A percentile compares a stretch with the other conserved stretches of the same genome.
Conservation (phyloP, 2,113 vertebrate genomes). For the Onychorhynchus coronatus region DNA sequence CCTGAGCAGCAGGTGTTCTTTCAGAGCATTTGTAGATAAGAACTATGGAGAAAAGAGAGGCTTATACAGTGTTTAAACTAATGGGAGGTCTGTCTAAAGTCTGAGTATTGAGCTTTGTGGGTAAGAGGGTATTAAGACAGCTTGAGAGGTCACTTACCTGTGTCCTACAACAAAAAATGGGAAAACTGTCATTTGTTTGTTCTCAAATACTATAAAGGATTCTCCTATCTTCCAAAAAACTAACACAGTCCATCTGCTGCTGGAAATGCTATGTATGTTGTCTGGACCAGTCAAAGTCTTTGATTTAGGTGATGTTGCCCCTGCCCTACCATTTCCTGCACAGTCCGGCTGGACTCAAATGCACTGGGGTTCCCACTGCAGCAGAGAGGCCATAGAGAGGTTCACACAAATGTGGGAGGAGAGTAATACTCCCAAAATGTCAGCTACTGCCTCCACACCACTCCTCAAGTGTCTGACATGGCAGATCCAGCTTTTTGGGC, state of each 20-base stretch:
- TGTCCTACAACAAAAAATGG: slow-evolving; percentile 36
- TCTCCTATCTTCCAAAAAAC: background rate
- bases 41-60: background rate
- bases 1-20: background rate
- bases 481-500: background rate
- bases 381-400: accelerated
- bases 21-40: background rate
- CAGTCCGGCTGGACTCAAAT: background rate
- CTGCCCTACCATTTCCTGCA: background rate
- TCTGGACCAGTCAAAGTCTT: background rate
- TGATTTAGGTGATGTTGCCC: background rate
- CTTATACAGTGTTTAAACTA: background rate
- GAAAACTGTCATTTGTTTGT: background rate
- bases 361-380: accelerated
- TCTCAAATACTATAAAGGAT: background rate
- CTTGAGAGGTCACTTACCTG: background rate
- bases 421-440: background rate
- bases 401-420: accelerated
- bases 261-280: background rate
- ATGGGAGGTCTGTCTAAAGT: background rate
- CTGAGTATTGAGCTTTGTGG: background rate
- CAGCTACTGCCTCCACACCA: background rate
- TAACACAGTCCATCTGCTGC: background rate
- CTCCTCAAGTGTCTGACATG: background rate
- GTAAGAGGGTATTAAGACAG: slow-evolving; percentile 12